These are phyloP conservation scores for Acrocephalus scirpaceus DNA, from an alignment of 2,797 vertebrate genomes.

Conservation along the genomic window DNA sequence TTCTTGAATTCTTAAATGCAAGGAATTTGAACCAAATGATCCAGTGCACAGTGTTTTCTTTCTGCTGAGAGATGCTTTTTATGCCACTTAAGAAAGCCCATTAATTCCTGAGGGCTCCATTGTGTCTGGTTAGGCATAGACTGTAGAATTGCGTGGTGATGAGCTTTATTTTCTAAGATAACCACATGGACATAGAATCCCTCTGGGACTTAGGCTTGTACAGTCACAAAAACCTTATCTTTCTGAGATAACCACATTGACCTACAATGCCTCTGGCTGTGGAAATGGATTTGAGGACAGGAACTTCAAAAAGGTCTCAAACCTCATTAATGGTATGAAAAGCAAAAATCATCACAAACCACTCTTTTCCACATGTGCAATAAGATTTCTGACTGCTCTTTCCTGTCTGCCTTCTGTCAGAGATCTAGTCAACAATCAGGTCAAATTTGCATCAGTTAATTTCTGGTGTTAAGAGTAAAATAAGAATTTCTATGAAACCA, in stretches of 20 bases:
- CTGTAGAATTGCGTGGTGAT: not conserved
- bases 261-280: conserved; percentile 3
- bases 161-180: conserved; percentile 43
- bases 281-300: conserved; percentile 5
- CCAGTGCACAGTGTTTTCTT: not conserved
- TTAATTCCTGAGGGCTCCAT: conserved; percentile 20
- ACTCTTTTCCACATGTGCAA: not conserved
- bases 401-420: not conserved
- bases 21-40: not conserved
- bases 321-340: not conserved
- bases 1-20: not conserved
- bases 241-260: conserved; percentile 38
- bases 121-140: conserved; percentile 29
- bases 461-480: not conserved
- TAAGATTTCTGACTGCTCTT: not conserved
- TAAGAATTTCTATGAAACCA: not conserved
- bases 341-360: not conserved
- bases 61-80: conserved; percentile 16
- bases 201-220: conserved; percentile 7
- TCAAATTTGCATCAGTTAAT: not conserved
- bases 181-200: conserved; percentile 4
- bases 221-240: not conserved
- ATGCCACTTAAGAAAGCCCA: not conserved
- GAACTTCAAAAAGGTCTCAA: not conserved
- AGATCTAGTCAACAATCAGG: not conserved